phyloP scores from a whole-genome alignment of 1,140 invertebrate species.

The Himalopsyche phryganea region DNA sequence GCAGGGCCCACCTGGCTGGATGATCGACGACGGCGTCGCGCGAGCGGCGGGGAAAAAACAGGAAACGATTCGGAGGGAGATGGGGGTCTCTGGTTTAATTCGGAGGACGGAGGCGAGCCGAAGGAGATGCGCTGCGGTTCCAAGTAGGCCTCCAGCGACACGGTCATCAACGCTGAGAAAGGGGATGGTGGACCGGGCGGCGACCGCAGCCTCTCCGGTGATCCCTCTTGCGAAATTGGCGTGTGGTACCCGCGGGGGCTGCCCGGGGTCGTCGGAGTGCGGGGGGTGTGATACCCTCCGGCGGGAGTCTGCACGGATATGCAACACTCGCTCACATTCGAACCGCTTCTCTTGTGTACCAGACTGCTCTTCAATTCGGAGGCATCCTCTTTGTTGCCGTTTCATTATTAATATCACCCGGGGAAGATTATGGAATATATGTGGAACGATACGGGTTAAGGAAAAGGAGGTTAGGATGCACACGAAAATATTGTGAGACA shows the following conservation, averaged over 20 bases:
- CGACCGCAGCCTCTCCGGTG: constrained; percentile 35
- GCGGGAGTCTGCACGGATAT: constrained; percentile 43
- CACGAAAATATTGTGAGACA: constrained; percentile 14
- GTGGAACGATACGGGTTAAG: background rate
- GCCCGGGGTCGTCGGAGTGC: constrained; percentile 39
- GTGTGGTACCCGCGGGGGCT: constrained; percentile 65
- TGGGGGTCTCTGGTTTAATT: constrained; percentile 61
- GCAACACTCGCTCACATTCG: constrained; percentile 44
- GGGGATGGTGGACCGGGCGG: constrained; percentile 67
- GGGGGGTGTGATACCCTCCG: constrained; percentile 49
- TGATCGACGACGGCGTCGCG: constrained; percentile 41
- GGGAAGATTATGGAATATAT: background rate
- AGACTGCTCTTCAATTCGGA: constrained; percentile 31
- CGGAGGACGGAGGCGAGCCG: constrained; percentile 70
- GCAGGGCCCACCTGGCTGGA: constrained; percentile 37
- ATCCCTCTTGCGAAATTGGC: constrained; percentile 48
- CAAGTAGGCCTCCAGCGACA: constrained; percentile 79
- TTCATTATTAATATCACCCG: background rate
- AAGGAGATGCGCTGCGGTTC: constrained; percentile 76
- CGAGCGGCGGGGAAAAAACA: constrained; percentile 77
- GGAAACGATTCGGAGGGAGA: constrained; percentile 72
- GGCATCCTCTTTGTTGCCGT: constrained; percentile 19
- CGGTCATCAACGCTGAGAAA: constrained; percentile 78
- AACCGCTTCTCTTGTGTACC: constrained; percentile 28
- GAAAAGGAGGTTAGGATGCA: constrained; percentile 10